Evolutionary conservation across 2,113 vertebrate genomes (phyloP), one percentile per base, ranked within the genome.

Genomic region (Argyrosomus japonicus): DNA sequence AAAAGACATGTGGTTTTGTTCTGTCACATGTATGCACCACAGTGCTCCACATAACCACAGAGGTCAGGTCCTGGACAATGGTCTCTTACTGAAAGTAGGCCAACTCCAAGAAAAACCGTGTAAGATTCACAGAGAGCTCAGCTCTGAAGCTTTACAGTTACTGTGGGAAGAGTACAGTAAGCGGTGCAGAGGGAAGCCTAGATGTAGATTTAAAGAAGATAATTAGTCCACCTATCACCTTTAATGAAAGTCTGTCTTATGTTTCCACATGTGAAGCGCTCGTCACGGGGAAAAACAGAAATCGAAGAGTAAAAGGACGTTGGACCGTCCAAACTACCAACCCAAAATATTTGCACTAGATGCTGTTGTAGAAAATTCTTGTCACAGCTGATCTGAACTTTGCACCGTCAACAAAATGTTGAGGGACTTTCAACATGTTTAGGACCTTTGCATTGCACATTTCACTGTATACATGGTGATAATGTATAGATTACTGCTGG

Each of bases 341-440:
- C 25, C 8, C 5, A 70, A 21, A 88, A 48, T 67, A 81, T 84
- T 88, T 87, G 70, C 25, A 8, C 17, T 23, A 56, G 27, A 21
- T 29, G 4, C 25, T 53, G 51, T 4, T 21, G 19, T 21, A 0
- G 3, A 78, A 80, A 82, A 58, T 0, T 43, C 23, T n/a, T 32
- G 4, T 70, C 70, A 36, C 62, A 50, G 32, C 51, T 29, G 15
- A 32, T 76, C 4, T 29, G 2, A n/a, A 58, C 25, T 58, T 68
- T 64, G n/a, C 10, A 13, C 6, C 0, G 18, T 67, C 64, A 56
- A 68, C 32, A 63, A 21, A 3, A 56, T 25, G 48, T 2, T 11
- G 14, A 29, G 43, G 32, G 8, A 53, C 14, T 64, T 68, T 74
- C 18, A 29, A 67, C 25, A 48, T 36, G 21, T 65, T 54, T 58